These are phyloP conservation scores for Eristalinus aeneus DNA, from an alignment of 2,888 invertebrate genomes.

Conservation along the genomic window DNA sequence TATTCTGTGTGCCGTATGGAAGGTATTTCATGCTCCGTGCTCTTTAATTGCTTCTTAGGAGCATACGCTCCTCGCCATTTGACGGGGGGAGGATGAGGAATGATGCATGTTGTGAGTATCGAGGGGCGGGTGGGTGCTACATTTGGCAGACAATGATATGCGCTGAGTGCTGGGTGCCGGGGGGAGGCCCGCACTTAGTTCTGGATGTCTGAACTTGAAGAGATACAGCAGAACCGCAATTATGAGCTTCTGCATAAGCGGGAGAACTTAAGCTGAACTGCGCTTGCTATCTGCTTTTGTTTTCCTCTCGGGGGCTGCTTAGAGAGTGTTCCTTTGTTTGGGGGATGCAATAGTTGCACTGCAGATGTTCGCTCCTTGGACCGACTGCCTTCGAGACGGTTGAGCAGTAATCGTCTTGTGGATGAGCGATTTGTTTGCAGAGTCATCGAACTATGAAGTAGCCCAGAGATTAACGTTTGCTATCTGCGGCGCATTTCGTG, in stretches of 20 bases:
- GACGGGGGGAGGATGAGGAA: neutral
- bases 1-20: slow-evolving; percentile 7
- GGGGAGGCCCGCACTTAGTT: neutral
- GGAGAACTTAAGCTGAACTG: neutral
- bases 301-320: neutral
- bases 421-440: neutral
- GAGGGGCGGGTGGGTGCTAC: neutral
- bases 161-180: neutral
- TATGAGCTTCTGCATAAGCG: neutral
- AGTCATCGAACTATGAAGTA: neutral
- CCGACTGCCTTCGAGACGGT: neutral
- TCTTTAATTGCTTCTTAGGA: slow-evolving; percentile 43
- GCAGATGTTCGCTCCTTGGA: neutral
- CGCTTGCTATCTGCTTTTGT: neutral
- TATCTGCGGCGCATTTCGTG: neutral
- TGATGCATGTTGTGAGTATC: neutral
- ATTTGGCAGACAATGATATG: slow-evolving; percentile 20
- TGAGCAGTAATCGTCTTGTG: neutral
- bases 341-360: neutral
- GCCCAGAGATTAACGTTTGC: neutral
- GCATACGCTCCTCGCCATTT: neutral
- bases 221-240: neutral
- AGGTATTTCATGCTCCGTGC: slow-evolving; percentile 10
- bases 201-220: slow-evolving; percentile 2
- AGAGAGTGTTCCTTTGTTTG: neutral